Conservation (phyloP, 2,797 vertebrate species). For the Furcifer pardalis region DNA sequence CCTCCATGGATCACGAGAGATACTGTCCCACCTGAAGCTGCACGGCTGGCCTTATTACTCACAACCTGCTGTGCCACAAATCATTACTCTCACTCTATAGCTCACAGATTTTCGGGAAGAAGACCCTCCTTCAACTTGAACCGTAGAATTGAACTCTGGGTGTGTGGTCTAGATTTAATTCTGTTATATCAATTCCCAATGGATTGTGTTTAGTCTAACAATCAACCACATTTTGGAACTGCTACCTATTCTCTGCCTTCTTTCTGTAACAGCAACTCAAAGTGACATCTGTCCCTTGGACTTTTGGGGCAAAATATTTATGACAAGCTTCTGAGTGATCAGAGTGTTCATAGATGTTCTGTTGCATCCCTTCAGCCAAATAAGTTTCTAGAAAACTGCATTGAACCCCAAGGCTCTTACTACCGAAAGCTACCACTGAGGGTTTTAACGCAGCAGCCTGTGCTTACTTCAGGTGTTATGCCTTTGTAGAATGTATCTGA, state of each 20-base stretch:
- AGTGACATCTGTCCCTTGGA: not conserved
- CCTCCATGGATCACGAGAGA: no score
- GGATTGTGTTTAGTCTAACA: not conserved
- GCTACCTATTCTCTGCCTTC: not conserved
- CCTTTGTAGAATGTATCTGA: slow-evolving; percentile 1
- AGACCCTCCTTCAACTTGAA: not conserved
- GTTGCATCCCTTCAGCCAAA: not conserved
- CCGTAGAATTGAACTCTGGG: not conserved
- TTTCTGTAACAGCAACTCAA: not conserved
- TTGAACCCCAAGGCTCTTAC: not conserved
- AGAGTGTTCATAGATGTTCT: not conserved
- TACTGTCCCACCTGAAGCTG: no score
- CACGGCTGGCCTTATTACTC: not conserved
- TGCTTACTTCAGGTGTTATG: not conserved
- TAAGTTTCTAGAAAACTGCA: not conserved
- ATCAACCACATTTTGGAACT: not conserved
- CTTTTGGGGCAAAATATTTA: not conserved
- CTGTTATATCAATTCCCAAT: not conserved
- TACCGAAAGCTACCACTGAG: not conserved
- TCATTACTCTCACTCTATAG: not conserved
- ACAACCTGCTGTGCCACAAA: not conserved
- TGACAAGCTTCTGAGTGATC: not conserved
- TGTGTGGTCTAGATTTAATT: not conserved
- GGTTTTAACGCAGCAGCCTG: not conserved
- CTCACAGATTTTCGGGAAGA: not conserved